phyloP scores from a whole-genome alignment of 2,113 vertebrate species.

The Scopus umbretta region DNA sequence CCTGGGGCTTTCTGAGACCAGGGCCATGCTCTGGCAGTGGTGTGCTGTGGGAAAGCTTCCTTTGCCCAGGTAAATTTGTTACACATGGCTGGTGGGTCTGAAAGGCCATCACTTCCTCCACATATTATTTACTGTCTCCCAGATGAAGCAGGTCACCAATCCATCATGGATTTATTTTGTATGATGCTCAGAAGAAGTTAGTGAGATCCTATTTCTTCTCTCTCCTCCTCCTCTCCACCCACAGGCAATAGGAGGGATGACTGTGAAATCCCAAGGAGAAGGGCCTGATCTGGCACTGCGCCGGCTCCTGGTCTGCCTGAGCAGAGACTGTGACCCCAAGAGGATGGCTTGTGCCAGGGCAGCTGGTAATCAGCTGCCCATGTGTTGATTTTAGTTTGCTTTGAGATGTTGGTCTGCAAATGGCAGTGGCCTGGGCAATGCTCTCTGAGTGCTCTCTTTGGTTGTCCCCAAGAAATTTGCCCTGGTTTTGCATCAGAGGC shows the following conservation, averaged over 20 bases:
- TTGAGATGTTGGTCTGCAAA: not conserved
- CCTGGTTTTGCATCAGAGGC: not conserved
- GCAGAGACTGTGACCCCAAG: not conserved
- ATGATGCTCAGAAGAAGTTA: not conserved
- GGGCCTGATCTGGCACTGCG: accelerated
- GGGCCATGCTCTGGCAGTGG: not conserved
- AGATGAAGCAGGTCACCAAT: not conserved
- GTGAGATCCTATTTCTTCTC: not conserved
- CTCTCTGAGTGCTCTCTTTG: not conserved
- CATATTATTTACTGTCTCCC: not conserved
- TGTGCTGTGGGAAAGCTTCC: not conserved
- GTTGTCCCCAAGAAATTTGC: not conserved
- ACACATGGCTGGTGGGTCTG: not conserved
- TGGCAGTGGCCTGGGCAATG: not conserved
- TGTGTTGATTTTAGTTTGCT: not conserved
- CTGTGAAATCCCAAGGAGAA: not conserved
- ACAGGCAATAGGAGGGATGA: not conserved
- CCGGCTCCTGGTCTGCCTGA: not conserved
- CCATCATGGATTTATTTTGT: not conserved
- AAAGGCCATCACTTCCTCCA: not conserved
- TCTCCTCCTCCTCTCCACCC: not conserved
- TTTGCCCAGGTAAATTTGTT: not conserved
- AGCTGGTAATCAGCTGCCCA: accelerated
- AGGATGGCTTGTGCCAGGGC: not conserved
- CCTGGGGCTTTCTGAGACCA: not conserved